Base-by-base conservation (phyloP, 2,888 invertebrate species). In the Sarcophaga subvicina region DNA sequence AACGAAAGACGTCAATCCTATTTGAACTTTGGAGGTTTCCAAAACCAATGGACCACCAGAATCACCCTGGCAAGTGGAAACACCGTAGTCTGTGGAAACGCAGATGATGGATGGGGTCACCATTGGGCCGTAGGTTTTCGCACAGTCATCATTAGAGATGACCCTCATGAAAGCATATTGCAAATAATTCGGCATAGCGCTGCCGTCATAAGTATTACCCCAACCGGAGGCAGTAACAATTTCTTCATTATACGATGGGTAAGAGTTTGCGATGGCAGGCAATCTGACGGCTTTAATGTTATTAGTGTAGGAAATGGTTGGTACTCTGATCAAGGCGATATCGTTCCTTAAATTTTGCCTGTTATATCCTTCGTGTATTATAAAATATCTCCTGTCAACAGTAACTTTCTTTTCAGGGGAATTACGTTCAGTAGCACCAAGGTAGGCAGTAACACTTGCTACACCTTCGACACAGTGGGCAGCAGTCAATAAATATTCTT, bases 201-300 rank as follows among this genome's bases (percentile, higher is more conserved):
- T 37, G 8, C 37, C 37, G 10, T 37, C 10, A 37, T 8, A 37
- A 62, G 83, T 87, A 54, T 80, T 76, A 37, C 93, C 93, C 92
- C 92, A 92, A 73, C 92, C 92, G 82, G 93, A 93, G 60, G 93
- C 93, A 22, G 91, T 88, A 11, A 91, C 93, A 2, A 60, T 59
- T 6, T 90, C 83, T 14, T 92, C 92, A n/a, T 90, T 89, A 77
- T 93, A 93, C 77, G 86, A 90, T 17, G 90, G 89, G 85, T 92
- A 91, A 54, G 84, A 76, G 59, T 85, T 80, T 64, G 89, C 47
- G 3, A 89, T 59, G 2, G 76, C 2, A 47, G 92, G 4, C 27
- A 27, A 27, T 27, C 4, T 2, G 4, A 27, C 27, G 4, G 27
- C 4, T 27, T 27, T 2, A 27, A 27, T 27, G 2, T 45, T 3